These are phyloP conservation scores for Oreochromis niloticus DNA, from an alignment of 2,113 vertebrate species.

Conservation along the genomic window DNA sequence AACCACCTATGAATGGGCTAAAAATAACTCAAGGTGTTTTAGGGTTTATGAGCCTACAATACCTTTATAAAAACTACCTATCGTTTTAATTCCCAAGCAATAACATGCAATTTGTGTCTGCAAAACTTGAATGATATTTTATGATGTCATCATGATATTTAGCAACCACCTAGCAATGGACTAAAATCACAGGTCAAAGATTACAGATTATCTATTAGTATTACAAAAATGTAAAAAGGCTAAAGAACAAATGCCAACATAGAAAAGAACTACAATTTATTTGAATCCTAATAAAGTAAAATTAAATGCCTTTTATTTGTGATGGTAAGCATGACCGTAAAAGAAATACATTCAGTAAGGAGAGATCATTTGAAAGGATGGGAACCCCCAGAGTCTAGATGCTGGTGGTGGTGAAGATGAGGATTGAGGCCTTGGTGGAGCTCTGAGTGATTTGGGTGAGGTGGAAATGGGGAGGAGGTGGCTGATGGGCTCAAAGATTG, in stretches of 20 bases:
- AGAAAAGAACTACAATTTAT: neutral
- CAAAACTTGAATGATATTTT: neutral
- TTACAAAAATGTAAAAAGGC: neutral
- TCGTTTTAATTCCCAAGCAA: neutral
- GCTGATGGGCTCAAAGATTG: neutral
- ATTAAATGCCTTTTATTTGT: neutral
- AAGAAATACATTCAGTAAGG: neutral
- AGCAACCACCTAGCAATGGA: neutral
- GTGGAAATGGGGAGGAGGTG: neutral
- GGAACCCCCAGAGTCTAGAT: neutral
- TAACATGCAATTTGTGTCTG: neutral
- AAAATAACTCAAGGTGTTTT: neutral
- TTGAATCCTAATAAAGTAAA: rapidly evolving
- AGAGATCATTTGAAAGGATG: neutral
- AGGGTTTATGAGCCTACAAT: neutral
- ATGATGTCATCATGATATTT: neutral
- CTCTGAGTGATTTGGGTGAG: neutral
- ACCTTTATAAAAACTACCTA: neutral
- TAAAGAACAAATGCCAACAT: neutral
- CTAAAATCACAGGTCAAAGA: neutral
- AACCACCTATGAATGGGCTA: neutral
- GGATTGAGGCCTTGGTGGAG: neutral
- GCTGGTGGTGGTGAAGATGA: neutral
- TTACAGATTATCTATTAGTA: neutral
- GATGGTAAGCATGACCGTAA: neutral